These are phyloP conservation scores for Verasper variegatus DNA, from an alignment of 2,113 vertebrate genomes.

Conservation along the genomic window DNA sequence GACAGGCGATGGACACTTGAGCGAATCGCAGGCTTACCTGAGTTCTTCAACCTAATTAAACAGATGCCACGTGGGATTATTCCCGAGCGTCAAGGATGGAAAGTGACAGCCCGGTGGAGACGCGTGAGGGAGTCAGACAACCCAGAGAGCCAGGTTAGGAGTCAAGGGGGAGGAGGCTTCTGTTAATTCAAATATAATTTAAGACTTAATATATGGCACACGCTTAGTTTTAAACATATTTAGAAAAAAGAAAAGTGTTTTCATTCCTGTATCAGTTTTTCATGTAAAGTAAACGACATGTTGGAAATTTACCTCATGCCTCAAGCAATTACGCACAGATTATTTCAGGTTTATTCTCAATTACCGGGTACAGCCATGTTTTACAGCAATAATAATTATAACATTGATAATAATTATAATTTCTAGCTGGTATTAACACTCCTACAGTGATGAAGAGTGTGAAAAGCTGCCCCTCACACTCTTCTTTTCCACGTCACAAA, in stretches of 20 bases:
- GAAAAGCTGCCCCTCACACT: constrained; percentile 18
- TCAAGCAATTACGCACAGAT: not conserved
- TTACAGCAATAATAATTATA: constrained; percentile 28
- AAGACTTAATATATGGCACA: not conserved
- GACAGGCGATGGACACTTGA: constrained; percentile 88
- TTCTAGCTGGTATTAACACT: not conserved
- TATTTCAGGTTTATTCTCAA: not conserved
- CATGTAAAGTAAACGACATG: not conserved
- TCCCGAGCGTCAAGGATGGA: constrained; percentile 85
- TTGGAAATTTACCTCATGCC: not conserved
- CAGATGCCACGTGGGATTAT: constrained; percentile 92
- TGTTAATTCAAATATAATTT: not conserved
- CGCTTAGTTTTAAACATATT: not conserved
- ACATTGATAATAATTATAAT: not conserved
- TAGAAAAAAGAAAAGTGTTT: not conserved
- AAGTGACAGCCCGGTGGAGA: constrained; percentile 87
- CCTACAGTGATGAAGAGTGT: constrained; percentile 17
- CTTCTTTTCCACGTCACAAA: constrained; percentile 6
- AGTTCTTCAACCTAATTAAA: constrained; percentile 96
- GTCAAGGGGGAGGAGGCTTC: not conserved
- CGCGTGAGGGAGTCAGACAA: constrained; percentile 83
- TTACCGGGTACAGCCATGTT: not conserved
- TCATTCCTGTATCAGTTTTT: not conserved
- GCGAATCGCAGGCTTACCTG: constrained; percentile 95
- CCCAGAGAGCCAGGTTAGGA: constrained; percentile 76